These are phyloP conservation scores for Drosophila parthenogenetica DNA, from an alignment of 2,888 invertebrate genomes.

Conservation along the genomic window DNA sequence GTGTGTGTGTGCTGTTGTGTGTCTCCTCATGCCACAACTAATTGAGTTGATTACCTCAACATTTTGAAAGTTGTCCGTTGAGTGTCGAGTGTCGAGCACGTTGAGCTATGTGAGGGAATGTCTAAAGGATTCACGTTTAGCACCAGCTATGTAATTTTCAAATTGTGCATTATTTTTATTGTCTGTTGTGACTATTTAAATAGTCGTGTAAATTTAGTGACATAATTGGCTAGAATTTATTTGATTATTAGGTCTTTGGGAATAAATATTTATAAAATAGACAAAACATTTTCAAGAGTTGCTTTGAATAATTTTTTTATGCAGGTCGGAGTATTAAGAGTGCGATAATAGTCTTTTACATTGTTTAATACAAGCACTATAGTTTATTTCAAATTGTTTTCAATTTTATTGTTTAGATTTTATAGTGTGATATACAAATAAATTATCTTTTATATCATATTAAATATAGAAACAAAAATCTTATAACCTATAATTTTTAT, in stretches of 20 bases:
- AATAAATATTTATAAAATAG: no score
- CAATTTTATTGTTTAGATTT: no score
- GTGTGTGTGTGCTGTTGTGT: slow-evolving; percentile 6
- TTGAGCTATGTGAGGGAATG: slow-evolving; percentile 14
- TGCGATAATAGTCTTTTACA: no score
- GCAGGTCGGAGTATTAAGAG: no score
- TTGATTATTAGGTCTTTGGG: not conserved
- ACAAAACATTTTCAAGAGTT: no score
- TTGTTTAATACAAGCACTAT: no score
- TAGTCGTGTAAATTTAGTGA: not conserved
- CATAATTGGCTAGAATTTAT: not conserved
- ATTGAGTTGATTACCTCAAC: slow-evolving; percentile 72
- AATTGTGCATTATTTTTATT: slow-evolving; percentile 5
- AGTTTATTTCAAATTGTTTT: no score
- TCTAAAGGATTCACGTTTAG: not conserved
- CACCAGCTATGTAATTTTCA: slow-evolving; percentile 10
- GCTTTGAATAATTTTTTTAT: no score
- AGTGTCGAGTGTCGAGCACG: slow-evolving; percentile 2
- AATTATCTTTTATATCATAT: no score
- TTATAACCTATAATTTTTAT: no score
- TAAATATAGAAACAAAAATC: no score
- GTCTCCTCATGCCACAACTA: slow-evolving; percentile 51
- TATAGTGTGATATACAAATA: no score
- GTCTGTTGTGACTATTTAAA: not conserved
- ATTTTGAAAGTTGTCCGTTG: slow-evolving; percentile 42